A percentile compares a stretch with the other conserved stretches of the same genome.
Conservation (phyloP, 2,888 invertebrate genomes). For the Subacronicta megacephala region DNA sequence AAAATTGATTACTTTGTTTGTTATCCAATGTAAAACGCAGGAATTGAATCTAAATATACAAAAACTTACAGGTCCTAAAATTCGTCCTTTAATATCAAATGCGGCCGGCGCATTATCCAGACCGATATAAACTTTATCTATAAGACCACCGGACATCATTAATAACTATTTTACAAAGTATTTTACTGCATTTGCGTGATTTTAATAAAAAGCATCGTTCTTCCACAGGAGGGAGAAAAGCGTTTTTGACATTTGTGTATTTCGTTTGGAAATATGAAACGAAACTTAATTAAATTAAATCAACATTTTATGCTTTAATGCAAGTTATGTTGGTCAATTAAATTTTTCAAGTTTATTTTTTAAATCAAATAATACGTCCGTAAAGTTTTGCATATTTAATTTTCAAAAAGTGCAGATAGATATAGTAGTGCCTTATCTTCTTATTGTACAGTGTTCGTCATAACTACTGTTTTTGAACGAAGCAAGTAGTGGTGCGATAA, state of each 20-base stretch:
- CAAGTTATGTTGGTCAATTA: too few species aligned
- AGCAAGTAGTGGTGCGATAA: too few species aligned
- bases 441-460: too few species aligned
- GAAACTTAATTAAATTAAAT: too few species aligned
- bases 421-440: too few species aligned
- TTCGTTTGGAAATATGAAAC: slow-evolving; percentile 29
- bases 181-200: slow-evolving; percentile 61
- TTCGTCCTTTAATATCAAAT: slow-evolving; percentile 93
- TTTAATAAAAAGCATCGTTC: slow-evolving; percentile 74
- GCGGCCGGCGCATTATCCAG: slow-evolving; percentile 93
- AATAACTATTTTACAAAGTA: slow-evolving; percentile 44
- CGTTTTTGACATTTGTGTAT: slow-evolving; percentile 44
- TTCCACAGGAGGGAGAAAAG: slow-evolving; percentile 33
- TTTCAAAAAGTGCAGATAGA: too few species aligned
- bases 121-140: slow-evolving; percentile 94
- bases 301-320: too few species aligned
- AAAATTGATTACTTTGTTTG: slow-evolving; percentile 19
- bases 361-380: too few species aligned
- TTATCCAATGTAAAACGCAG: slow-evolving; percentile 10
- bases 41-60: slow-evolving; percentile 21
- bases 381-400: too few species aligned
- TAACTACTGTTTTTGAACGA: too few species aligned
- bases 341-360: too few species aligned
- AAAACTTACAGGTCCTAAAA: slow-evolving; percentile 90
- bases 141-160: slow-evolving; percentile 84